These are phyloP conservation scores for Ascidia mentula DNA, from an alignment of 23 tunicate genomes.

Conservation along the genomic window DNA sequence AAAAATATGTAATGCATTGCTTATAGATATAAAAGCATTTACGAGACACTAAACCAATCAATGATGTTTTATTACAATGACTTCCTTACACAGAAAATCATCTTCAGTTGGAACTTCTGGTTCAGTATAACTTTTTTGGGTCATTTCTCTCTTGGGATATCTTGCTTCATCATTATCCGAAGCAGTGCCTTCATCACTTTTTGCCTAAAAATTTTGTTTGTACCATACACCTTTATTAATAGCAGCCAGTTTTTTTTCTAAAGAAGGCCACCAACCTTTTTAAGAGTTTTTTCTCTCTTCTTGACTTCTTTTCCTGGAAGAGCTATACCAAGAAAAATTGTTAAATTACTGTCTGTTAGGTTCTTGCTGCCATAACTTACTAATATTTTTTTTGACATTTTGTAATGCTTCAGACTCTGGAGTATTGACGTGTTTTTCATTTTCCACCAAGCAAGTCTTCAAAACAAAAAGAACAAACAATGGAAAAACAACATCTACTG, in stretches of 20 bases:
- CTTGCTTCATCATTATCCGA: conserved; percentile 16
- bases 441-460: conserved; percentile 25
- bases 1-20: neutral
- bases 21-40: neutral
- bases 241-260: neutral
- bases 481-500: neutral
- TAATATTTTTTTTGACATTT: conserved; percentile 1
- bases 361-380: neutral
- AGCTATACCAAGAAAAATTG: neutral
- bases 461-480: neutral
- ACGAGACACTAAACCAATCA: neutral
- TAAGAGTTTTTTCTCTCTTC: neutral
- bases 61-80: neutral
- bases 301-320: neutral
- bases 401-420: conserved; percentile 27
- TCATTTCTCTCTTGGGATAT: conserved; percentile 19
- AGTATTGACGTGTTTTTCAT: conserved; percentile 17
- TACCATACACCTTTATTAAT: neutral
- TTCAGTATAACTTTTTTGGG: conserved; percentile 34
- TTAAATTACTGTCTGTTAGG: neutral
- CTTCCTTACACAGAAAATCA: conserved; percentile 67
- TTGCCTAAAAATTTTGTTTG: neutral
- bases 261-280: neutral
- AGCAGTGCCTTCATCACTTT: neutral
- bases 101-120: conserved; percentile 58